Evolutionary conservation across 2,113 vertebrate genomes (phyloP).

Genomic region (Poeciliopsis retropinna): DNA sequence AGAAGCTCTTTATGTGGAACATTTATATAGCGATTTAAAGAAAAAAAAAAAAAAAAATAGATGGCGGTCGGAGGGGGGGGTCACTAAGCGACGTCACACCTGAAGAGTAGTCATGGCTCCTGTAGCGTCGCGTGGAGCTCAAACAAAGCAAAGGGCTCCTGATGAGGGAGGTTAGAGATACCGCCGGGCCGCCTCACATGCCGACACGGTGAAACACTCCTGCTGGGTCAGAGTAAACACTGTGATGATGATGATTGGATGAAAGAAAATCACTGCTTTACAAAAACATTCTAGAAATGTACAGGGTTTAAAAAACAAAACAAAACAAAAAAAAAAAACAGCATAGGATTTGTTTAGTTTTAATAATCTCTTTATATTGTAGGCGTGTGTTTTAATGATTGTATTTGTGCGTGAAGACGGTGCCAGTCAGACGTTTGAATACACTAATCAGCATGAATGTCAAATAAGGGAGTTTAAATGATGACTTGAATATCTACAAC

Average conservation of each 20-base stretch:
- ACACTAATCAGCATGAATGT: conserved; percentile 9
- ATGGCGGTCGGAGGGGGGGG: conserved; percentile 47
- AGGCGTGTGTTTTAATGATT: conserved; percentile 13
- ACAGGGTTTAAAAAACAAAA: too few species aligned
- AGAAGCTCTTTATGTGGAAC: conserved; percentile 57
- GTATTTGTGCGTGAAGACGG: conserved; percentile 1
- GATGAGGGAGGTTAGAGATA: conserved; percentile 70
- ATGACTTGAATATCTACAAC: too few species aligned
- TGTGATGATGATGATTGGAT: conserved; percentile 18
- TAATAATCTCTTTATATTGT: conserved; percentile 59
- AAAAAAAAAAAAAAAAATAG: conserved; percentile 39
- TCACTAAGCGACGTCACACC: conserved; percentile 64
- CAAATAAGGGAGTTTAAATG: background rate
- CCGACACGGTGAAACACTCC: conserved; percentile 69
- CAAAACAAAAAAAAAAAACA: conserved; percentile 40
- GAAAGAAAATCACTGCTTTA: conserved; percentile 29
- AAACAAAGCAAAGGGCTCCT: conserved; percentile 91
- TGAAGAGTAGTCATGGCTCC: conserved; percentile 71
- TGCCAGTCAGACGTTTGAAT: too few species aligned
- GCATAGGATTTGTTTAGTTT: conserved; percentile 74
- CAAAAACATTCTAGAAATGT: conserved; percentile 43
- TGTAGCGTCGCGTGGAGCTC: conserved; percentile 87
- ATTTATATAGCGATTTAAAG: conserved; percentile 31
- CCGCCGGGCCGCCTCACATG: conserved; percentile 32
- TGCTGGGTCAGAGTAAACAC: conserved; percentile 69